These are phyloP conservation scores for Pipistrellus pipistrellus DNA, from an alignment of 2,797 vertebrate genomes.

Conservation along the genomic window DNA sequence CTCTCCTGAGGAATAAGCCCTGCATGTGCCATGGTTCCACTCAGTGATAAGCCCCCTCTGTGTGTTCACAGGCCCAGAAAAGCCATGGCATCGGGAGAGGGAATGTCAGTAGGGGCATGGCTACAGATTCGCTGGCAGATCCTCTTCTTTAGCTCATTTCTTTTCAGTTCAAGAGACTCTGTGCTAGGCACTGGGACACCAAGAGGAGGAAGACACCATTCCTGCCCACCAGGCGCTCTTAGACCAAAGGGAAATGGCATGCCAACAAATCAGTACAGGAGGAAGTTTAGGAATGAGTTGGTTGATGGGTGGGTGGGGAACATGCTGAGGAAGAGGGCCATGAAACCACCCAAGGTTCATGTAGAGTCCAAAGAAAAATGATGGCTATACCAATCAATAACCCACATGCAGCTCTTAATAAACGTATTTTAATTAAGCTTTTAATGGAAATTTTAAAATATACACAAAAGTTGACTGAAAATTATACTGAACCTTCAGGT, in stretches of 20 bases:
- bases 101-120: rapidly evolving
- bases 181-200: neutral
- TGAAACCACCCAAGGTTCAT: neutral
- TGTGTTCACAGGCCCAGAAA: neutral
- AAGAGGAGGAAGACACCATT: neutral
- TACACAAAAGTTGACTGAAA: neutral
- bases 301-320: neutral
- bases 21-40: neutral
- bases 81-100: no score
- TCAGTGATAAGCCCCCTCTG: neutral
- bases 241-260: neutral
- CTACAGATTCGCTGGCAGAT: neutral
- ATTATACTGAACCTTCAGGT: neutral
- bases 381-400: neutral
- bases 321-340: neutral
- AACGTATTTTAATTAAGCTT: neutral
- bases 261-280: neutral
- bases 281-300: neutral
- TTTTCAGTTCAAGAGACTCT: neutral
- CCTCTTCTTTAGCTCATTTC: neutral
- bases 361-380: rapidly evolving
- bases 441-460: conserved; percentile 21
- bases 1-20: neutral
- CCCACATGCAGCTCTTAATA: neutral
- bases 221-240: neutral